These are phyloP conservation scores for Himalopsyche anomala DNA, from an alignment of 2,888 invertebrate genomes.

Conservation along the genomic window DNA sequence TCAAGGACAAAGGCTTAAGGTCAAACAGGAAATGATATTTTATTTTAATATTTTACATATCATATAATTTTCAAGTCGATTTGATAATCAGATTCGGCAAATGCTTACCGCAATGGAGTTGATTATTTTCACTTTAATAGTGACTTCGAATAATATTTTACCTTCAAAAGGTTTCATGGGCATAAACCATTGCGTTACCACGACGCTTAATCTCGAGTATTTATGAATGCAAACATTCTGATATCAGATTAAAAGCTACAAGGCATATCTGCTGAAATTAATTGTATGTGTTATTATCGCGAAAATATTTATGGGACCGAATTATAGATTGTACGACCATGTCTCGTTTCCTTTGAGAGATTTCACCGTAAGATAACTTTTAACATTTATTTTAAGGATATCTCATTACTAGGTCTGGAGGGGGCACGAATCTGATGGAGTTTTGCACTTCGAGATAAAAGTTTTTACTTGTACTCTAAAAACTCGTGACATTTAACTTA, in stretches of 20 bases:
- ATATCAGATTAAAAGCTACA: constrained; percentile 60
- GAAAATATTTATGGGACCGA: constrained; percentile 62
- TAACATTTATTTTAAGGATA: constrained; percentile 52
- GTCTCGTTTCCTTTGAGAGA: constrained; percentile 52
- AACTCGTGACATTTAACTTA: background rate
- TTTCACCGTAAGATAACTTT: constrained; percentile 49
- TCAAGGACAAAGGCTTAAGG: no score
- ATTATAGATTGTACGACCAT: constrained; percentile 62
- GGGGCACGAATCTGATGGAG: constrained; percentile 46
- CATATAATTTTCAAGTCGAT: no score
- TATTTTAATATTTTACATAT: no score
- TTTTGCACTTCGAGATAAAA: background rate
- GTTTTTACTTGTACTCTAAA: background rate
- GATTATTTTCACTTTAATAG: background rate
- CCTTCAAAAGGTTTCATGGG: constrained; percentile 2
- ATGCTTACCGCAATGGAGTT: background rate
- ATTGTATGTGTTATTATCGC: constrained; percentile 63
- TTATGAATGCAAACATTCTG: constrained; percentile 55
- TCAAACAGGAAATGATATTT: no score
- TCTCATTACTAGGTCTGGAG: constrained; percentile 32
- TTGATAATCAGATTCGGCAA: background rate
- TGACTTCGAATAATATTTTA: constrained; percentile 1
- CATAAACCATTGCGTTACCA: constrained; percentile 27
- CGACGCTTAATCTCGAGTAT: constrained; percentile 49
- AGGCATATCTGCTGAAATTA: constrained; percentile 64